phyloP scores from a whole-genome alignment of 2,113 vertebrate genomes.

The Enhydra lutris region DNA sequence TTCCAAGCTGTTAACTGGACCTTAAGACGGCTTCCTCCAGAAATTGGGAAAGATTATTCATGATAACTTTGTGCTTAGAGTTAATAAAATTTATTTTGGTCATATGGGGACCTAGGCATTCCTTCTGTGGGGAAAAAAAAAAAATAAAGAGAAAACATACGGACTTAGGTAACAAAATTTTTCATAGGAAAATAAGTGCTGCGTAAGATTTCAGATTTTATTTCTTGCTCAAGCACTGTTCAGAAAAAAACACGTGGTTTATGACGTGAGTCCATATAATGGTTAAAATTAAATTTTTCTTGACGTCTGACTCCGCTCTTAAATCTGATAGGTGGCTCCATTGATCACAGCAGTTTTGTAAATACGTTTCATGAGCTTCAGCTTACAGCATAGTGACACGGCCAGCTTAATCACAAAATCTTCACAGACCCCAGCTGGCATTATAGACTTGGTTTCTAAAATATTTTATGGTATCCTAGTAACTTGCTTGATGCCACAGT shows the following conservation, averaged over 20 bases:
- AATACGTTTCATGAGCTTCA: background rate
- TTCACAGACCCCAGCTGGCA: background rate
- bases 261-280: background rate
- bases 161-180: background rate
- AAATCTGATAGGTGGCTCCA: background rate
- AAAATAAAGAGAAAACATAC: background rate
- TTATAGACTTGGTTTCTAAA: background rate
- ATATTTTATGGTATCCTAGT: background rate
- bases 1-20: background rate
- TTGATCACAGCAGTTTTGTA: background rate
- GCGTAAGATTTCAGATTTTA: background rate
- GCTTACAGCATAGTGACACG: background rate
- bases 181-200: background rate
- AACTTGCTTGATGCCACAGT: background rate
- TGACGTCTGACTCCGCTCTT: background rate
- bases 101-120: background rate
- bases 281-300: constrained; percentile 36
- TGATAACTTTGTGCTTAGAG: background rate
- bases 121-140: background rate
- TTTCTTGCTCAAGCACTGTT: background rate
- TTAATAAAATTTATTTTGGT: background rate
- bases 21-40: background rate
- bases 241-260: background rate
- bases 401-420: background rate
- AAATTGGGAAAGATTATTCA: background rate